phyloP scores from a whole-genome alignment of 92 coral and sea anemone species.

The Porites cylindrica region DNA sequence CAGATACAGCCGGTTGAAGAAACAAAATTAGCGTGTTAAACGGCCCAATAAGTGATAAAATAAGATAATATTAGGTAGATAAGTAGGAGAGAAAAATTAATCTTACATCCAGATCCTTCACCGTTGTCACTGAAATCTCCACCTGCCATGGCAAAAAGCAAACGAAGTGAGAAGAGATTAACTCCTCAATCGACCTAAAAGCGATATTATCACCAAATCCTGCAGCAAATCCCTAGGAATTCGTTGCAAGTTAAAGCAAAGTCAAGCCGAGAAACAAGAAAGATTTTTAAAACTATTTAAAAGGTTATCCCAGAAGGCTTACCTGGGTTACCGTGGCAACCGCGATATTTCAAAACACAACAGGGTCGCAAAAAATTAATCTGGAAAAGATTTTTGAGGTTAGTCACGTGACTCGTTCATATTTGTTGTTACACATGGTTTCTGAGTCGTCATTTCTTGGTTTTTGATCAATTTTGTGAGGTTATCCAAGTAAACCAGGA shows the following conservation, averaged over 20 bases:
- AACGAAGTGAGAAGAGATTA: not conserved
- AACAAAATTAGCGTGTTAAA: too few relatives aligned
- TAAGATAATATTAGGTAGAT: not conserved
- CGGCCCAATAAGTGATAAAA: too few relatives aligned
- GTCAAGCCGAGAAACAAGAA: not conserved
- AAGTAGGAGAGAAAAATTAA: not conserved
- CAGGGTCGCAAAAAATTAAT: conserved; percentile 4
- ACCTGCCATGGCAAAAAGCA: conserved; percentile 8
- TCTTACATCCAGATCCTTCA: conserved; percentile 54
- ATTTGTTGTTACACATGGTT: not conserved
- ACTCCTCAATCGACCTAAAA: not conserved
- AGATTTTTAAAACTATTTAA: not conserved
- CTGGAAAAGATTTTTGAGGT: conserved; percentile 30
- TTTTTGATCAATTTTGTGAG: not conserved
- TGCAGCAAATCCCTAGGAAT: not conserved
- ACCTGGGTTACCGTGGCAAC: conserved; percentile 48
- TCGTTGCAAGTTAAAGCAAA: not conserved
- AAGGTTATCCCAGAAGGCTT: conserved; percentile 14
- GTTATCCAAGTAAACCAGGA: not conserved
- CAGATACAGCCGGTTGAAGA: too few relatives aligned
- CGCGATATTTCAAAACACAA: conserved; percentile 27
- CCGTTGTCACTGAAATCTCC: conserved; percentile 52
- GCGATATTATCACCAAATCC: not conserved
- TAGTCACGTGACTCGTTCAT: not conserved
- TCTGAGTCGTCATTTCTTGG: not conserved